phyloP scores from a whole-genome alignment of 2,113 vertebrate species.

The Catharus fuscescens region DNA sequence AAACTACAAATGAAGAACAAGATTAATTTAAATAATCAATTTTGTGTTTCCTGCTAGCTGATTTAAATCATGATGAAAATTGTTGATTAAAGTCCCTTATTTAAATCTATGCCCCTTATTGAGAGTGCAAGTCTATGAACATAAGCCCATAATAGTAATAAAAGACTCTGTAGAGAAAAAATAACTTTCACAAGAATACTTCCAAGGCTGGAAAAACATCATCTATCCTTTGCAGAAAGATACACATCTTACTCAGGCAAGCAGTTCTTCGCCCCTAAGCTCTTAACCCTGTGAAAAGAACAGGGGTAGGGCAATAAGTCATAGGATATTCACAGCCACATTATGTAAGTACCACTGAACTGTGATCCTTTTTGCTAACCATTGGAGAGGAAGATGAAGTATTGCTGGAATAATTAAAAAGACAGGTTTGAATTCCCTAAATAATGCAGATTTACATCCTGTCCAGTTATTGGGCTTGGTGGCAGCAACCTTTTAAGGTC shows the following conservation, averaged over 20 bases:
- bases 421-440: not conserved
- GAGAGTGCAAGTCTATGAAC: not conserved
- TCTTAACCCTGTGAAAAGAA: not conserved
- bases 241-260: not conserved
- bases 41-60: slow-evolving; percentile 40
- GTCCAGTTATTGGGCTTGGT: not conserved
- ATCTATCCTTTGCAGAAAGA: not conserved
- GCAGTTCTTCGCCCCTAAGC: not conserved
- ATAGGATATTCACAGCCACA: not conserved
- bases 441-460: not conserved
- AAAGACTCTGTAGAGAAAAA: not conserved
- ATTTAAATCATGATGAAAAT: slow-evolving; percentile 48
- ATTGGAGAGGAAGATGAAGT: slow-evolving; percentile 14
- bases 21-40: slow-evolving; percentile 50
- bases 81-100: slow-evolving; percentile 30
- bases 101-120: slow-evolving; percentile 40
- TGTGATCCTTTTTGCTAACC: not conserved
- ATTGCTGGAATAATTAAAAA: slow-evolving; percentile 2
- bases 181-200: not conserved
- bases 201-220: not conserved
- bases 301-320: not conserved
- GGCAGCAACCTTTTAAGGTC: not conserved
- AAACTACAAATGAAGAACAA: slow-evolving; percentile 30
- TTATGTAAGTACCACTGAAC: not conserved
- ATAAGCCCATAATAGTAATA: not conserved